Percentiles rank a stretch among this genome's conserved stretches.
Conservation (phyloP, 2,797 vertebrate species). For the Thaleichthys pacificus region DNA sequence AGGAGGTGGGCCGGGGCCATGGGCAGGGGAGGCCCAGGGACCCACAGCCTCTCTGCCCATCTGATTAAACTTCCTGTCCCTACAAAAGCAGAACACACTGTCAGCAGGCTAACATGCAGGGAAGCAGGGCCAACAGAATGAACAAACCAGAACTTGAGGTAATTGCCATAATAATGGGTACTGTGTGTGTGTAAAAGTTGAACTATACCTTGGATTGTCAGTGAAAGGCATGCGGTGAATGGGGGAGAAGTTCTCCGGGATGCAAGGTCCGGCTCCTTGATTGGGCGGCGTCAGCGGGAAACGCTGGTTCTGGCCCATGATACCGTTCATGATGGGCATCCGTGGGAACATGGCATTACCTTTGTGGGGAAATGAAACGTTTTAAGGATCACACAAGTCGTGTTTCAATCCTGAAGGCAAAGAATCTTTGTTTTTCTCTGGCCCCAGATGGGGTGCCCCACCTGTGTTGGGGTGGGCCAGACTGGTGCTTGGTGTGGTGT, state of each 20-base stretch:
- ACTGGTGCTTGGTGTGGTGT: conserved; percentile 75
- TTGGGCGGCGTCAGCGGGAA: conserved; percentile 79
- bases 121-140: neutral
- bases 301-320: conserved; percentile 87
- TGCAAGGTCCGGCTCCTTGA: conserved; percentile 79
- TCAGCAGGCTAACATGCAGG: neutral
- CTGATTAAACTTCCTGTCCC: conserved; percentile 90
- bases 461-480: conserved; percentile 85
- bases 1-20: conserved; percentile 60
- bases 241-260: conserved; percentile 82
- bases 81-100: conserved; percentile 53
- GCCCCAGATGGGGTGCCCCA: conserved; percentile 48
- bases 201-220: conserved; percentile 84
- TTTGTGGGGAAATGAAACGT: conserved; percentile 42
- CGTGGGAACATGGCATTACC: conserved; percentile 88
- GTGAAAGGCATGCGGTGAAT: conserved; percentile 85
- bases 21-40: conserved; percentile 74
- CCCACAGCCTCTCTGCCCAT: conserved; percentile 82
- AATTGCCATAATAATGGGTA: too few species aligned
- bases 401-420: neutral
- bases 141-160: too few species aligned
- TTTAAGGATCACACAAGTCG: neutral
- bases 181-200: too few species aligned
- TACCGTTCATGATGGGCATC: conserved; percentile 92
- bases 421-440: neutral